Evolutionary conservation across 2,113 vertebrate species (phyloP), one percentile per base, ranked within the genome.

Genomic region (Chaetops frenatus): DNA sequence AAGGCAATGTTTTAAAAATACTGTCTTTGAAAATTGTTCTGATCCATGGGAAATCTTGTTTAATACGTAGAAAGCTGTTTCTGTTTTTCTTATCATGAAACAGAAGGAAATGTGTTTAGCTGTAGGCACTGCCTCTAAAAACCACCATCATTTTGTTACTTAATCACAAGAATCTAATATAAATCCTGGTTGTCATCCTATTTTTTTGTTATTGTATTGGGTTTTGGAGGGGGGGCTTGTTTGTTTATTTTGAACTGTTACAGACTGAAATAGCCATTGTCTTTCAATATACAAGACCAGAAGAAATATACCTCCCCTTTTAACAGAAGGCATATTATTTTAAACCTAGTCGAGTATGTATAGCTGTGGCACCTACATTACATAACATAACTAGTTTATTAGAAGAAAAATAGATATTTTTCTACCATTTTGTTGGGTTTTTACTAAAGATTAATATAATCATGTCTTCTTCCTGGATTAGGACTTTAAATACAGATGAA

Each of bases 211-310:
- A 18, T 11, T 51, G 20, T 21, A 15, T 54, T 67, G 19, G 19
- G 12, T 38, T 51, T 6, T 48, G 21, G 0, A 2, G 28, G 6
- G 7, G 38, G 2, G 8, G 6, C 7, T 6, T 14, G 7, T 38
- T 79, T 58, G 23, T 33, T 81, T 48, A 8, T 24, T 91, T 81
- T 40, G 21, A 38, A 24, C 33, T 51, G 12, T 25, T 77, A 5
- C 8, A 71, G n/a, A 73, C 20, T 18, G 45, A 80, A 81, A 77
- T 28, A 62, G 18, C 17, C 19, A 5, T 50, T 12, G 2, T 57
- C 33, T 84, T 91, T 79, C 16, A 89, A 15, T 76, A 12, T 7
- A 5, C 61, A 51, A 17, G 3, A 40, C 23, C 10, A 40, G 44
- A 70, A 80, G 38, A 70, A 84, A 56, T 6, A 19, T 22, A 18